These are phyloP conservation scores for Champsocephalus gunnari DNA, from an alignment of 2,797 vertebrate species.

Conservation along the genomic window DNA sequence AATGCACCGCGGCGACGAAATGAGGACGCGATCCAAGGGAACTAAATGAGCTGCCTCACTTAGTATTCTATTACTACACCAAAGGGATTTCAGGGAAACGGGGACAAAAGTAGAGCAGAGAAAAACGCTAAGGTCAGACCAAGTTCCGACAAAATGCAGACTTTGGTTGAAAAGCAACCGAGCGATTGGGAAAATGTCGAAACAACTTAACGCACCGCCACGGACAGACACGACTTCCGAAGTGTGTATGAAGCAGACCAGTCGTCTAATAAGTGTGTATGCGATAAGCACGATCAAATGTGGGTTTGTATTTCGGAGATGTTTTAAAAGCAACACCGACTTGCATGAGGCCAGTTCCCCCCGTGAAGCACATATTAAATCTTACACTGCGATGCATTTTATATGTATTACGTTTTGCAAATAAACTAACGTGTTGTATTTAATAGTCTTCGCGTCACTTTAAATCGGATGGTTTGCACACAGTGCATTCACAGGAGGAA, in stretches of 20 bases:
- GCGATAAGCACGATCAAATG: constrained; percentile 28
- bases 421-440: constrained; percentile 4
- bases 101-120: constrained; percentile 61
- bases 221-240: rapidly evolving
- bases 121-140: constrained; percentile 56
- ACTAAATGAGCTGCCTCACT: constrained; percentile 81
- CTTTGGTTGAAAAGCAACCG: constrained; percentile 3
- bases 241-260: background rate
- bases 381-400: background rate
- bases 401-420: background rate
- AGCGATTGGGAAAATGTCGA: background rate
- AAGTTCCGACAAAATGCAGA: constrained; percentile 59
- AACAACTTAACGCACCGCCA: background rate
- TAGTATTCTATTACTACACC: constrained; percentile 80
- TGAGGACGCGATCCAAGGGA: constrained; percentile 81
- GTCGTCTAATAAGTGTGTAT: background rate
- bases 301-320: constrained; percentile 21
- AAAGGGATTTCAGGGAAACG: constrained; percentile 59
- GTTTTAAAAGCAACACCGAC: constrained; percentile 35
- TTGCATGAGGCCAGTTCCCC: constrained; percentile 39
- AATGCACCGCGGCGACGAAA: constrained; percentile 83
- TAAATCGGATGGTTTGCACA: background rate
- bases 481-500: background rate
- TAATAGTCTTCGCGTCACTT: background rate
- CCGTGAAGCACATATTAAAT: background rate